Base-by-base conservation (phyloP, 2,797 vertebrate genomes). In the Ciconia nigra region DNA sequence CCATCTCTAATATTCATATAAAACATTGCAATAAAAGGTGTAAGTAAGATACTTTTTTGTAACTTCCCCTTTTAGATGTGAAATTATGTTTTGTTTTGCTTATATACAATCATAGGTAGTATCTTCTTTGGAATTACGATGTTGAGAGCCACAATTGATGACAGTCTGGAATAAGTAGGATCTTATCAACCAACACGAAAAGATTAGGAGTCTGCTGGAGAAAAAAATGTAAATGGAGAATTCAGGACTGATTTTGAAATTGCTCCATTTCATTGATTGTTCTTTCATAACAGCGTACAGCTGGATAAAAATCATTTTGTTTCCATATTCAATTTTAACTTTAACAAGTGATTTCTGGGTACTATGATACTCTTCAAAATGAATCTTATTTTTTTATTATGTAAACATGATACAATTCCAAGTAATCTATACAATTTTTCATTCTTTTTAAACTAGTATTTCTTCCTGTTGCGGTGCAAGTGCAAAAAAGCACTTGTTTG, bases 201-300 rank as follows among this genome's bases (percentile, higher is more conserved):
- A 90, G 72, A 89, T 31, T 90, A 77, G 73, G 31, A 87, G 29
- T 70, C 62, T 80, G 70, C 37, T 83, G 66, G 77, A 90, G 51
- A 62, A 82, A 90, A 37, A 93, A 91, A 79, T 29, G 22, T 83
- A 97, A 90, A 89, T 54, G 24, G 49, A 86, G 83, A 95, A 94
- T 96, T 95, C 44, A 79, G 63, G 83, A 95, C 70, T 94, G 93
- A 95, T 91, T 96, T 93, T 91, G 81, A 96, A 97, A 95, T 86
- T 94, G 54, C n/a, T 83, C 33, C 70, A 71, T 92, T 94, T 94
- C 80, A 89, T 90, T 89, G 49, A 94, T 73, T 96, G 42, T 96
- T 94, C 76, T 96, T 95, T 95, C 41, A 58, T 58, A 86, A 52
- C 46, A 92, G 44, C 59, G 17, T 78, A 83, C 39, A 96, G 79